Percentiles rank a stretch among this genome's conserved stretches.
These are phyloP conservation scores for Bilobella aurantiaca DNA, from an alignment of 1,140 invertebrate genomes.

Conservation along the genomic window DNA sequence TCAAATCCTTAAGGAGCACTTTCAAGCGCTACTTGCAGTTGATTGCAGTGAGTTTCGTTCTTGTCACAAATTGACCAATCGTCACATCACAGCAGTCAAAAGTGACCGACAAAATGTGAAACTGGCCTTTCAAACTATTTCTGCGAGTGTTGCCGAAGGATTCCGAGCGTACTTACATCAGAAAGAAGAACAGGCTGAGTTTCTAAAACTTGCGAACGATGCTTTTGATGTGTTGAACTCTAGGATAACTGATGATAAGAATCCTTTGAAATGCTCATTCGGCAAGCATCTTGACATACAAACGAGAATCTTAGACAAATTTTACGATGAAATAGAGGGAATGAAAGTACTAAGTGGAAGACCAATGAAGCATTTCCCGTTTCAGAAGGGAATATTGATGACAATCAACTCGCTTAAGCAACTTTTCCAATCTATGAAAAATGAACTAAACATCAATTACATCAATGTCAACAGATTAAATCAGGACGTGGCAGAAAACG, in stretches of 20 bases:
- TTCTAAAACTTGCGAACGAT: not conserved
- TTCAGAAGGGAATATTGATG: constrained; percentile 4
- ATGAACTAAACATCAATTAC: not conserved
- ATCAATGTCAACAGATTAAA: not conserved
- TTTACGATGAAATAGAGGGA: not conserved
- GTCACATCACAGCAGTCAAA: not conserved
- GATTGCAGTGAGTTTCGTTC: not conserved
- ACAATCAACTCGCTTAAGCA: not conserved
- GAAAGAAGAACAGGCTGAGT: not conserved
- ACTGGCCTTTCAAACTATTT: constrained; percentile 6
- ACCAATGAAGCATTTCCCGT: not conserved
- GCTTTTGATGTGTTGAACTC: not conserved
- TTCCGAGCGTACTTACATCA: not conserved
- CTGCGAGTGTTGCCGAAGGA: not conserved
- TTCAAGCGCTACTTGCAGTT: not conserved
- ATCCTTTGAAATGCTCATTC: not conserved
- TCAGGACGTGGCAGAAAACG: constrained; percentile 1
- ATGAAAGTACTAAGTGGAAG: not conserved
- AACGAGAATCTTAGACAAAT: not conserved
- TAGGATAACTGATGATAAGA: not conserved
- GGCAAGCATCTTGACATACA: not conserved
- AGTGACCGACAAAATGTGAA: not conserved
- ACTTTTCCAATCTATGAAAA: not conserved
- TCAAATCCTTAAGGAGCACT: not conserved
- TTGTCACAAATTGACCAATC: not conserved